phyloP scores from a whole-genome alignment of 2,797 vertebrate genomes.

The Enteromius argenteus region DNA sequence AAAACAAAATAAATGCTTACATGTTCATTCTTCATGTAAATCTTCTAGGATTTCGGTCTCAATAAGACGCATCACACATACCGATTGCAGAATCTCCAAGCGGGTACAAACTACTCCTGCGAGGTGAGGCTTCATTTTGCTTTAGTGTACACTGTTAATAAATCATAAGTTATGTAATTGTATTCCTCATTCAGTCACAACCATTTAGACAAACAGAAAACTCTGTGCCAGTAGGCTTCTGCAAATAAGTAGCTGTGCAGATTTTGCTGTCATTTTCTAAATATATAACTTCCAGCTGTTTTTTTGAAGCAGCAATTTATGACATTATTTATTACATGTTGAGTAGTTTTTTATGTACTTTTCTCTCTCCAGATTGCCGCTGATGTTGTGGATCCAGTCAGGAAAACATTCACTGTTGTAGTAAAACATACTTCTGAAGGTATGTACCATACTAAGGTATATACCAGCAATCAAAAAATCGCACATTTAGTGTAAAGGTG shows the following conservation, averaged over 20 bases:
- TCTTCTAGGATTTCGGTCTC: conserved; percentile 64
- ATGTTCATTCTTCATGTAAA: neutral
- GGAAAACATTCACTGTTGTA: conserved; percentile 73
- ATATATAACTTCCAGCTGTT: neutral
- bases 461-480: too few species aligned
- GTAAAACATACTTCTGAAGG: conserved; percentile 66
- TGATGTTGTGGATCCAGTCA: conserved; percentile 78
- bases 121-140: conserved; percentile 69
- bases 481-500: too few species aligned
- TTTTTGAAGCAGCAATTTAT: neutral
- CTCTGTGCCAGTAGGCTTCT: neutral
- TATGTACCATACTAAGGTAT: conserved; percentile 42
- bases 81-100: conserved; percentile 68
- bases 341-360: neutral
- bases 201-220: neutral
- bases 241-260: neutral
- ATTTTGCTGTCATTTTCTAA: neutral
- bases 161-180: neutral
- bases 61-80: conserved; percentile 77
- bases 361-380: conserved; percentile 75
- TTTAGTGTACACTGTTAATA: neutral
- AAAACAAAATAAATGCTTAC: neutral
- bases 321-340: neutral
- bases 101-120: conserved; percentile 78
- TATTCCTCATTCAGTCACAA: neutral